Percentiles rank a stretch among this genome's conserved stretches.
Evolutionary conservation across 2,113 vertebrate genomes (phyloP).

Genomic region (Ciconia stormi): DNA sequence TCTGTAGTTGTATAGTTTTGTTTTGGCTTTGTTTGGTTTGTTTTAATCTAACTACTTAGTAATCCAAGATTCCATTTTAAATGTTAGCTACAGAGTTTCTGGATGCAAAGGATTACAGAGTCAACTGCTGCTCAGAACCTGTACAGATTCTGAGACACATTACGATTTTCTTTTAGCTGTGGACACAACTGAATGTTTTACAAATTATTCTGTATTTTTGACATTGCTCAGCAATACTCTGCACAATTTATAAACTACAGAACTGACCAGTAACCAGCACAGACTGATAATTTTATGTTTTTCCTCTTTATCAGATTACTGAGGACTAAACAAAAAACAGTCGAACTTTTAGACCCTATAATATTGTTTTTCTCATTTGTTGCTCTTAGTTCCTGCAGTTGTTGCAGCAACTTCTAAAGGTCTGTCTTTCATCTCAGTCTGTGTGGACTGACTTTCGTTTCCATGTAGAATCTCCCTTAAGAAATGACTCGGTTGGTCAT

Average conservation of each 20-base stretch:
- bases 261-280: not conserved
- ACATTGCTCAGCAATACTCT: not conserved
- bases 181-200: not conserved
- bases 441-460: not conserved
- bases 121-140: not conserved
- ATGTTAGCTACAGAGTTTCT: not conserved
- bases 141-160: not conserved
- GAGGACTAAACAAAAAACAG: not conserved
- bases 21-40: not conserved
- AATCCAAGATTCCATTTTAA: not conserved
- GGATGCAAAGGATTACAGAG: not conserved
- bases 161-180: not conserved
- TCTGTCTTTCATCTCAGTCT: not conserved
- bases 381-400: not conserved
- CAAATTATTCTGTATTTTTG: not conserved
- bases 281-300: not conserved
- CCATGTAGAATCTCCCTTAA: not conserved
- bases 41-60: not conserved
- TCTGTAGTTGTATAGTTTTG: not conserved
- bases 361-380: not conserved
- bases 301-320: not conserved
- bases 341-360: not conserved
- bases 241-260: not conserved
- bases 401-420: not conserved
- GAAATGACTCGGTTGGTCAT: not conserved